Percentiles rank a stretch among this genome's conserved stretches.
Conservation (phyloP, 2,797 vertebrate species). For the Benthosema pterotum region DNA sequence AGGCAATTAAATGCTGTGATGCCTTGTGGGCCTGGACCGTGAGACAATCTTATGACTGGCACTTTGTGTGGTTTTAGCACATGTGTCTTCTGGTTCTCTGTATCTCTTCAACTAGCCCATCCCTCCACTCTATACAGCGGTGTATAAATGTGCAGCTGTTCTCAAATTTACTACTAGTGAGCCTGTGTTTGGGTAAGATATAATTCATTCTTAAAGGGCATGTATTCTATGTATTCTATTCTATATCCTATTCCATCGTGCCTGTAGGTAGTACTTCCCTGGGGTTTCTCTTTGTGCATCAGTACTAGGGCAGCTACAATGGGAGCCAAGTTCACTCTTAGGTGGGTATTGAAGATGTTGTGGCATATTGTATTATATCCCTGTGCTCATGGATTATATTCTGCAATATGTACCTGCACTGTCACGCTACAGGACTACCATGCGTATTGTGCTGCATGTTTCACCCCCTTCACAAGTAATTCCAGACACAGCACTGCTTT, state of each 20-base stretch:
- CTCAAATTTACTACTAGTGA: background rate
- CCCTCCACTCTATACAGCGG: slow-evolving; percentile 23
- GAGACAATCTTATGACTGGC: slow-evolving; percentile 64
- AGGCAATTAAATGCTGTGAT: background rate
- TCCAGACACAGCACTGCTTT: background rate
- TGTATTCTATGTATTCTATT: too few relatives aligned
- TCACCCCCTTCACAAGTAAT: background rate
- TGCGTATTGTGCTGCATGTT: background rate
- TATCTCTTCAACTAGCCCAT: slow-evolving; percentile 8
- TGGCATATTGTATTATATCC: background rate
- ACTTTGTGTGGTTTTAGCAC: slow-evolving; percentile 35
- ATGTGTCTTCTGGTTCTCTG: slow-evolving; percentile 10
- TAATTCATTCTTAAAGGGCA: slow-evolving; percentile 14
- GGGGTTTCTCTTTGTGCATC: background rate
- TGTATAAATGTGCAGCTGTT: slow-evolving; percentile 29
- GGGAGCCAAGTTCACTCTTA: slow-evolving; percentile 54
- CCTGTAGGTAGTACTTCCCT: slow-evolving; percentile 1
- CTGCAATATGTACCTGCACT: background rate
- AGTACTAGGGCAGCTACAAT: slow-evolving; percentile 23
- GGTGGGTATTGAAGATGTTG: slow-evolving; percentile 43
- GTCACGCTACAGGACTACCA: background rate
- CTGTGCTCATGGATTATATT: background rate
- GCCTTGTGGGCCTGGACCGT: background rate
- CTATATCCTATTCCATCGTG: background rate
- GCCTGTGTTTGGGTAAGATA: background rate